A percentile compares a stretch with the other conserved stretches of the same genome.
Conservation (phyloP, 2,113 vertebrate species). For the Diadophis punctatus region DNA sequence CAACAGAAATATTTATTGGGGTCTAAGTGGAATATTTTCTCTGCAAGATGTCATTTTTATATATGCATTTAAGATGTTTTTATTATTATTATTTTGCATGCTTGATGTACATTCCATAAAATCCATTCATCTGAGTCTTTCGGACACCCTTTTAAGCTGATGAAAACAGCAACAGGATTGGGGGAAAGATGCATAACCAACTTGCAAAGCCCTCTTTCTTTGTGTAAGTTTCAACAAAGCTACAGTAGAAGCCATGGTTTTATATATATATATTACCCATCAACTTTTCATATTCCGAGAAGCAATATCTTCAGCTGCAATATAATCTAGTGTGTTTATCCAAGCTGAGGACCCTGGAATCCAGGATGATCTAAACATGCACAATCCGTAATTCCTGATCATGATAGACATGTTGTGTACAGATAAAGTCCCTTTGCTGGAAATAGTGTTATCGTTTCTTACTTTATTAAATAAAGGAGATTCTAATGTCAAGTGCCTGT, state of each 20-base stretch:
- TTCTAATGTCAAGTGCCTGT: background rate
- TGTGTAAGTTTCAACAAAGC: background rate
- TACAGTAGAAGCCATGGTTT: background rate
- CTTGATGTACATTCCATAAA: constrained; percentile 2
- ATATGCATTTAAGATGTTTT: constrained; percentile 11
- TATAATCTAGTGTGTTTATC: constrained; percentile 4
- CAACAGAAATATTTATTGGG: constrained; percentile 22
- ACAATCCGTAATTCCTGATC: constrained; percentile 4
- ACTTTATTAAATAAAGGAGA: constrained; percentile 18
- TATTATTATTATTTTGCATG: constrained; percentile 6
- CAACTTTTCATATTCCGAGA: constrained; percentile 12
- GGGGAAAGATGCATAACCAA: background rate
- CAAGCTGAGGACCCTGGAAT: background rate
- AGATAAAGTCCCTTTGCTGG: background rate
- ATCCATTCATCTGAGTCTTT: constrained; percentile 19
- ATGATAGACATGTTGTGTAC: background rate
- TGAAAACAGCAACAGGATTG: background rate
- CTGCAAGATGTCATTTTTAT: constrained; percentile 21
- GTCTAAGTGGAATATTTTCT: constrained; percentile 21
- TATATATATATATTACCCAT: constrained; percentile 16
- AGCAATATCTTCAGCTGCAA: constrained; percentile 3
- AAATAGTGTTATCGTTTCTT: background rate
- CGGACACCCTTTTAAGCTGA: constrained; percentile 22
- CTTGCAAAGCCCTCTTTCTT: background rate
- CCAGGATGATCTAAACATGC: background rate